Percentiles rank a stretch among this genome's conserved stretches.
Conservation (phyloP, 2,888 invertebrate species). For the Metallyticus violacea region DNA sequence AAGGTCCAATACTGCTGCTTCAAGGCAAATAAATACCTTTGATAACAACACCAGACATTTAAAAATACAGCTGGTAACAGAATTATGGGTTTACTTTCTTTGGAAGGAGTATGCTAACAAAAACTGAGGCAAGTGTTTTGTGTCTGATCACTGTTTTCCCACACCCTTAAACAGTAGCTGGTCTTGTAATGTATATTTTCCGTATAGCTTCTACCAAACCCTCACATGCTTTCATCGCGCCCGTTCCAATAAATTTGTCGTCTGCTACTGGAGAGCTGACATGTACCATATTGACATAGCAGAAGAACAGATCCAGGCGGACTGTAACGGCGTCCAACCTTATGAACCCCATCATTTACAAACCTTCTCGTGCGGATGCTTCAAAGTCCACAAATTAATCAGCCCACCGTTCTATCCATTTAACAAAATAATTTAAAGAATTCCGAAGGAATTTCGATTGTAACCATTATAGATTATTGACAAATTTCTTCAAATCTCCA, state of each 20-base stretch:
- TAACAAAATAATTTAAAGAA: no score
- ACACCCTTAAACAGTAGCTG: neutral
- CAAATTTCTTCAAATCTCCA: no score
- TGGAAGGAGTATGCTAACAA: neutral
- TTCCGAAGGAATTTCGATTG: no score
- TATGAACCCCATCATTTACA: no score
- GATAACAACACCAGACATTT: conserved; percentile 26
- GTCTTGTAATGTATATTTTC: neutral
- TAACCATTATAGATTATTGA: no score
- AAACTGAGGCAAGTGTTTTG: neutral
- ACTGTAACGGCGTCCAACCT: no score
- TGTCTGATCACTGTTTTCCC: conserved; percentile 25
- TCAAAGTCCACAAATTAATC: no score
- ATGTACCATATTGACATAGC: neutral
- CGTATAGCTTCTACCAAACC: neutral
- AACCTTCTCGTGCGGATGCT: no score
- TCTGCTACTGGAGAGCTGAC: neutral
- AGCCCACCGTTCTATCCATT: no score
- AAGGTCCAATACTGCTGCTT: neutral
- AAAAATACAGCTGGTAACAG: conserved; percentile 33
- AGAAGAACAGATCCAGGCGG: neutral
- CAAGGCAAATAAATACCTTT: neutral
- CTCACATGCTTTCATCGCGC: conserved; percentile 19
- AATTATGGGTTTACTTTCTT: conserved; percentile 31
- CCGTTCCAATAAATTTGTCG: conserved; percentile 29